Evolutionary conservation across 2,113 vertebrate species (phyloP).

Genomic region (Aythya baeri): DNA sequence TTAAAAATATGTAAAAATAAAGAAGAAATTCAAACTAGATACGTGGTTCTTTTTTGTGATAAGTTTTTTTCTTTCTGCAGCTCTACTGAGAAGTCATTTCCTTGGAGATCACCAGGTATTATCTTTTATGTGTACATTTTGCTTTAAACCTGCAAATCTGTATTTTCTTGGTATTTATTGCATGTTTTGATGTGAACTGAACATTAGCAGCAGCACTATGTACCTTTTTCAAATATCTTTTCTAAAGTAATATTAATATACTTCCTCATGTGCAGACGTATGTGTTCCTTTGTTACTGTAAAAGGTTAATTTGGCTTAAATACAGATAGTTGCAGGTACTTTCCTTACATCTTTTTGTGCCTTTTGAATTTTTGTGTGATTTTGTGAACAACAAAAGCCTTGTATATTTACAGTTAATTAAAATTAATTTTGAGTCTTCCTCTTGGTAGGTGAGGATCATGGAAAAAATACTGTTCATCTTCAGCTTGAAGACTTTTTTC

Average conservation of each 20-base stretch:
- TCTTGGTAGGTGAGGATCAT: neutral
- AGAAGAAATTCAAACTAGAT: neutral
- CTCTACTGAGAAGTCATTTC: slow-evolving; percentile 98
- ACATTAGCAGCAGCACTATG: neutral
- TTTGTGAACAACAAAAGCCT: neutral
- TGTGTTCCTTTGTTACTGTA: neutral
- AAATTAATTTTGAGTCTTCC: neutral
- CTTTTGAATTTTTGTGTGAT: neutral
- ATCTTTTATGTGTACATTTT: slow-evolving; percentile 30
- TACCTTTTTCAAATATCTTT: neutral
- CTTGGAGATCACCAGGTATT: slow-evolving; percentile 96
- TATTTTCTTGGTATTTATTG: neutral
- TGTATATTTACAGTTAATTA: neutral
- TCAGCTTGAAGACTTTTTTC: neutral
- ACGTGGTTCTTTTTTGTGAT: slow-evolving; percentile 6
- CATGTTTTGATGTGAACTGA: neutral
- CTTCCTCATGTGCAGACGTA: neutral
- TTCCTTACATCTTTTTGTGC: neutral
- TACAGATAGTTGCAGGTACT: neutral
- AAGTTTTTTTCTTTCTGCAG: slow-evolving; percentile 76
- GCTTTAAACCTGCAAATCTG: neutral
- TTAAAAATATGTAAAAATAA: neutral
- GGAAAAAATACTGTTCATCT: neutral
- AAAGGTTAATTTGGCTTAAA: neutral
- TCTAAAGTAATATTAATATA: neutral